A percentile compares a stretch with the other conserved stretches of the same genome.
Evolutionary conservation across 2,797 vertebrate species (phyloP).

Genomic region (Tarsius wallacei): DNA sequence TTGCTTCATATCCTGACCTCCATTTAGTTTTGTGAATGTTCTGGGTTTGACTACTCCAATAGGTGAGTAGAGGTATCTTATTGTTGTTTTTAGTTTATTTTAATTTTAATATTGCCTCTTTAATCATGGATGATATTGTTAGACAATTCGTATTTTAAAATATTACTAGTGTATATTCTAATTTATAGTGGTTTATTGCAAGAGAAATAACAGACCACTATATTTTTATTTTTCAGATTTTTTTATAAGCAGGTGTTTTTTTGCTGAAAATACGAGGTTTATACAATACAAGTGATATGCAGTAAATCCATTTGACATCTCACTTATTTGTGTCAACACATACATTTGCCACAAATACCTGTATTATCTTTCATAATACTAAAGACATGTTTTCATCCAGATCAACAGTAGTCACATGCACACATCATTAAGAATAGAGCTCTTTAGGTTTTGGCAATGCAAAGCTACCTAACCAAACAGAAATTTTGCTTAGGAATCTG

Average conservation of each 20-base stretch:
- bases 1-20: background rate
- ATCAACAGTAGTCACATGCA: background rate
- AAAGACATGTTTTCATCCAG: no score
- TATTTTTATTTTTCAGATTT: background rate
- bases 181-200: background rate
- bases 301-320: background rate
- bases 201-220: background rate
- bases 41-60: background rate
- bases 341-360: no score
- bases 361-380: rapidly evolving
- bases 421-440: background rate
- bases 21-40: background rate
- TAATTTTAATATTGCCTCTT: background rate
- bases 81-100: background rate
- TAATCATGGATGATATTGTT: background rate
- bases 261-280: background rate
- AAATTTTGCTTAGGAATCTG: background rate
- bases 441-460: background rate
- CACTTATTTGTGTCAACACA: background rate
- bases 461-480: background rate
- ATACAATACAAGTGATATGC: background rate
- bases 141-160: background rate
- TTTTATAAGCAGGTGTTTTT: background rate
- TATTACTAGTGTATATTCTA: background rate
- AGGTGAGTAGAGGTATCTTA: background rate